phyloP scores from a whole-genome alignment of 2,797 vertebrate genomes.

The Ptychadena robeensis region DNA sequence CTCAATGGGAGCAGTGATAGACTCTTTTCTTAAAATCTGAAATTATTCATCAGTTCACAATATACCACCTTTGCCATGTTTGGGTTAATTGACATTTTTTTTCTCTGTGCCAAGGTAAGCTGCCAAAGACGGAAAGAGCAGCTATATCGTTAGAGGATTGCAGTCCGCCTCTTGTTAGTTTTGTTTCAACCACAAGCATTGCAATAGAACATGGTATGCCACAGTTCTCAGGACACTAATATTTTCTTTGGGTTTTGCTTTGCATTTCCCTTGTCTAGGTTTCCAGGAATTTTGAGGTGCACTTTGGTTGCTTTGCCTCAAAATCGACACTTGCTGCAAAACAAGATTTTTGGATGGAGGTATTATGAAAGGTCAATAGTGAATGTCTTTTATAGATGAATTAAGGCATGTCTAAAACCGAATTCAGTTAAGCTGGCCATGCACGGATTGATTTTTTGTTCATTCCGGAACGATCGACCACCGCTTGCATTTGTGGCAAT shows the following conservation, averaged over 20 bases:
- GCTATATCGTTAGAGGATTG: not conserved
- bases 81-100: not conserved
- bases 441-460: no score
- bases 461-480: no score
- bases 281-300: not conserved
- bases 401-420: no score
- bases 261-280: not conserved
- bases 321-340: not conserved
- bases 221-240: not conserved
- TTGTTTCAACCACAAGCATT: not conserved
- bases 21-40: not conserved
- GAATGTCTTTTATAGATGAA: not conserved
- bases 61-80: not conserved
- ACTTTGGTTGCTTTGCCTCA: not conserved
- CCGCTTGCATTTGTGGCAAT: no score
- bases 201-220: not conserved
- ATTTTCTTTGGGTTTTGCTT: not conserved
- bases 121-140: not conserved
- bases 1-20: not conserved
- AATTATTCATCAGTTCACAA: not conserved
- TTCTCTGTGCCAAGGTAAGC: not conserved
- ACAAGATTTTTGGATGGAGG: not conserved
- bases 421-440: no score
- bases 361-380: not conserved
- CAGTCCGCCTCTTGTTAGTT: not conserved